Base-by-base conservation (phyloP, 2,113 vertebrate genomes). In the Balaeniceps rex region DNA sequence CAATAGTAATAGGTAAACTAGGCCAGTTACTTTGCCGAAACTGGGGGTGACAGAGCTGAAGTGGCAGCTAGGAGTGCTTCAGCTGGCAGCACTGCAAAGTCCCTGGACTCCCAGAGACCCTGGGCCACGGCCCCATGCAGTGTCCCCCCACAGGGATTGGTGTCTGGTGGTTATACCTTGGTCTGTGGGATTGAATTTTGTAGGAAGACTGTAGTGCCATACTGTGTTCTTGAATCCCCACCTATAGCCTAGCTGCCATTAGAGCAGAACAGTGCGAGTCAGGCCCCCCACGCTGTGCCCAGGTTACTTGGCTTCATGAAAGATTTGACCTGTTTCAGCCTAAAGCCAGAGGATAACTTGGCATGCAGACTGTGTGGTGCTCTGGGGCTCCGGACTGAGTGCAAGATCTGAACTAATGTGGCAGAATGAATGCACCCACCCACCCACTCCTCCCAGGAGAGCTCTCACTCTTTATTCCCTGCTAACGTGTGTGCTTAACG, bases 81-180 rank as follows among this genome's bases (percentile, higher is more conserved):
- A 17, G 19, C 55, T 60, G n/a, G 55, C 31, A 68, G 29, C 19
- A 3, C 25, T 52, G 40, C 11, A 10, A 33, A 19, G 29, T 14
- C 18, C 42, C 46, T 36, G 44, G 63, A 26, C 18, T 49, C n/a
- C 40, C 38, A 28, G 34, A 49, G 42, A 29, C 19, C 28, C 25
- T 65, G 52, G 52, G 12, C 23, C 22, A 4, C 23, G 69, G 55
- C 12, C 44, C 17, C 4, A 2, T 23, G 28, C 4, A 11, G n/a
- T n/a, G 28, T 38, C 6, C 8, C 7, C 8, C 10, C 2, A 2
- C 5, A 29, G 11, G 12, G 10, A 7, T 0, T 57, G 16, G 14
- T 52, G 31, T 24, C 36, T 78, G 6, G 1, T 72, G 25, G 38
- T 46, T n/a, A 31, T 21, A 21, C 4, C 10, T 66, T 87, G 33